Conservation (phyloP, 2,113 vertebrate genomes). For the Xerus inauris region DNA sequence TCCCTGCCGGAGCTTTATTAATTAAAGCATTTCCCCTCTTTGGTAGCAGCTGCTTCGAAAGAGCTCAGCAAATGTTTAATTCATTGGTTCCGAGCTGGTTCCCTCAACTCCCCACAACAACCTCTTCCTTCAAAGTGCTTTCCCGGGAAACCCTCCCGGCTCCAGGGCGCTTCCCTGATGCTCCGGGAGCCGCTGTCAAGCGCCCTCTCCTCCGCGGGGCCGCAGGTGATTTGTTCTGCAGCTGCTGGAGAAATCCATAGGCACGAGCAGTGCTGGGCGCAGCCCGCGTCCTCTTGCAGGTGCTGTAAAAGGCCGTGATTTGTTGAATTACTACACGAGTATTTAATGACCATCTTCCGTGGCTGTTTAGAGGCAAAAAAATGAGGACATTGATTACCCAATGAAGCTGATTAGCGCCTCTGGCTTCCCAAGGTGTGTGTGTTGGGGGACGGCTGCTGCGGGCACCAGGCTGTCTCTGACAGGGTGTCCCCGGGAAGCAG, state of each 20-base stretch:
- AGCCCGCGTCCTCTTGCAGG: slow-evolving; percentile 48
- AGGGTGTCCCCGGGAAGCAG: neutral
- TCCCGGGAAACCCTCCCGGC: slow-evolving; percentile 75
- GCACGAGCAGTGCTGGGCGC: slow-evolving; percentile 51
- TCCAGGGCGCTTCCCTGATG: neutral
- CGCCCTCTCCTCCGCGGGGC: slow-evolving; percentile 53
- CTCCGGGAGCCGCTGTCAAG: neutral
- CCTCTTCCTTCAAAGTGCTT: slow-evolving; percentile 66
- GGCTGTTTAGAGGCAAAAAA: slow-evolving; percentile 69
- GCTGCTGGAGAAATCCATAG: neutral
- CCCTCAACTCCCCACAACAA: neutral
- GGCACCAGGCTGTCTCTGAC: neutral
- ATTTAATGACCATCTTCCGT: slow-evolving; percentile 77
- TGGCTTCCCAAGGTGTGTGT: neutral
- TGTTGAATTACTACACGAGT: slow-evolving; percentile 65
- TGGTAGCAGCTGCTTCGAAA: slow-evolving; percentile 74
- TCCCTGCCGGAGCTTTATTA: slow-evolving; percentile 67
- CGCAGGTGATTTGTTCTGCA: slow-evolving; percentile 76
- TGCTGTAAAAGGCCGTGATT: slow-evolving; percentile 59
- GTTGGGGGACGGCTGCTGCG: neutral
- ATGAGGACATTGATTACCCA: slow-evolving; percentile 78
- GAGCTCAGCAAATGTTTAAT: slow-evolving; percentile 81
- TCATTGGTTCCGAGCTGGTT: slow-evolving; percentile 50
- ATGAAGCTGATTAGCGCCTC: slow-evolving; percentile 56
- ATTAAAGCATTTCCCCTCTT: slow-evolving; percentile 80